phyloP scores from a whole-genome alignment of 2,888 invertebrate species.

The Sesamia inferens region DNA sequence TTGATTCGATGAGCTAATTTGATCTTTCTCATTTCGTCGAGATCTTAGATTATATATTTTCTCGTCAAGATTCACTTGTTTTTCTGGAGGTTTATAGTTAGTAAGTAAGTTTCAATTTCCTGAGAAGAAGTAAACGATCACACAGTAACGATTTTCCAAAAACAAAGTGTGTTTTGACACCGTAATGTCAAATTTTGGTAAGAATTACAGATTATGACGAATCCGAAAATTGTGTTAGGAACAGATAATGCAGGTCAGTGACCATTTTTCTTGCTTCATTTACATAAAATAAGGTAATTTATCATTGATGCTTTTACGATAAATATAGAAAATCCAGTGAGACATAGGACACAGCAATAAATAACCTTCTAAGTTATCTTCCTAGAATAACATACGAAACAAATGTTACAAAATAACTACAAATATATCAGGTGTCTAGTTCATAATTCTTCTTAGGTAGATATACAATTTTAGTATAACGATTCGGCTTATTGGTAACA shows the following conservation, averaged over 20 bases:
- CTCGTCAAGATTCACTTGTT: too few relatives aligned
- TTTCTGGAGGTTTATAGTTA: too few relatives aligned
- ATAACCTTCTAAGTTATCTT: constrained; percentile 3
- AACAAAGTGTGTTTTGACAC: too few relatives aligned
- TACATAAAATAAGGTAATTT: neutral
- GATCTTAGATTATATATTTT: neutral
- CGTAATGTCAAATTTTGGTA: too few relatives aligned
- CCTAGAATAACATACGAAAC: neutral
- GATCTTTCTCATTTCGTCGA: neutral
- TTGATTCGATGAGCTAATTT: neutral
- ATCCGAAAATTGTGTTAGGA: too few relatives aligned
- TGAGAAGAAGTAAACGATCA: too few relatives aligned
- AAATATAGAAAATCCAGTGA: neutral
- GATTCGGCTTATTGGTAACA: neutral
- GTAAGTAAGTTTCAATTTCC: too few relatives aligned
- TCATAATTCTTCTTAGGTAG: neutral
- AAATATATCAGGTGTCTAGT: neutral
- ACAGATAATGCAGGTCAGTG: neutral
- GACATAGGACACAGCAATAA: constrained; percentile 12
- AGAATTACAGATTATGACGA: too few relatives aligned
- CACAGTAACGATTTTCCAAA: too few relatives aligned
- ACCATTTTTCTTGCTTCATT: neutral
- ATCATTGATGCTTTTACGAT: neutral
- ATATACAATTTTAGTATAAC: neutral
- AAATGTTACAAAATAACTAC: constrained; percentile 6